These are phyloP conservation scores for Bergia sp. DNA, from an alignment of 92 coral and sea anemone genomes.

Conservation along the genomic window DNA sequence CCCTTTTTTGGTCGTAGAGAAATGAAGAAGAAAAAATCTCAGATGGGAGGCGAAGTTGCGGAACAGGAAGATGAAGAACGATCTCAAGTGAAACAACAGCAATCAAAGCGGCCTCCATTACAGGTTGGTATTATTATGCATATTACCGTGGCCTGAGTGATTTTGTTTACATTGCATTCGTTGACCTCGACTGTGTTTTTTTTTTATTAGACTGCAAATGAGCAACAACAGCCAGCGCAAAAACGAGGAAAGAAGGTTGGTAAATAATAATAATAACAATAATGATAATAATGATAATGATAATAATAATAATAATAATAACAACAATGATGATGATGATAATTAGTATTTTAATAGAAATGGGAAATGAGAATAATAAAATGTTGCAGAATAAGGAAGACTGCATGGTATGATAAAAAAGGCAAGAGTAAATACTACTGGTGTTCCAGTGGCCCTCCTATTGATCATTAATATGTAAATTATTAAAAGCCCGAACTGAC, in stretches of 20 bases:
- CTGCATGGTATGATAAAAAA: no score
- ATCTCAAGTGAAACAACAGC: slow-evolving; percentile 10
- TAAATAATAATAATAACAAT: background rate
- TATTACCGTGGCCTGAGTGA: background rate
- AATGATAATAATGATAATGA: no score
- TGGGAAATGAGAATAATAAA: no score
- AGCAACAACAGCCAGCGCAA: slow-evolving; percentile 54
- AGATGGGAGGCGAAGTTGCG: background rate
- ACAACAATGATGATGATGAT: no score
- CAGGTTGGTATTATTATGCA: background rate
- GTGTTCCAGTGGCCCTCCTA: no score
- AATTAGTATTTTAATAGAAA: no score
- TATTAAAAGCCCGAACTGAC: no score
- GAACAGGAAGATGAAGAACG: slow-evolving; percentile 11
- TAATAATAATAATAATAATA: no score
- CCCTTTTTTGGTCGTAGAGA: background rate
- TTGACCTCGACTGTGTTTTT: background rate
- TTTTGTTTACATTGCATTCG: background rate
- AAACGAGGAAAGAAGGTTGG: slow-evolving; percentile 66
- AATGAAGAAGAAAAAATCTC: slow-evolving; percentile 30
- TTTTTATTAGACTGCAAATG: slow-evolving; percentile 7
- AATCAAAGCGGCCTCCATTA: background rate
- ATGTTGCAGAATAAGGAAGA: no score
- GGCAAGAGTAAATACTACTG: no score
- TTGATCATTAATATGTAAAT: no score